Conservation (phyloP, 2,797 vertebrate genomes). For the Apogon talboti region DNA sequence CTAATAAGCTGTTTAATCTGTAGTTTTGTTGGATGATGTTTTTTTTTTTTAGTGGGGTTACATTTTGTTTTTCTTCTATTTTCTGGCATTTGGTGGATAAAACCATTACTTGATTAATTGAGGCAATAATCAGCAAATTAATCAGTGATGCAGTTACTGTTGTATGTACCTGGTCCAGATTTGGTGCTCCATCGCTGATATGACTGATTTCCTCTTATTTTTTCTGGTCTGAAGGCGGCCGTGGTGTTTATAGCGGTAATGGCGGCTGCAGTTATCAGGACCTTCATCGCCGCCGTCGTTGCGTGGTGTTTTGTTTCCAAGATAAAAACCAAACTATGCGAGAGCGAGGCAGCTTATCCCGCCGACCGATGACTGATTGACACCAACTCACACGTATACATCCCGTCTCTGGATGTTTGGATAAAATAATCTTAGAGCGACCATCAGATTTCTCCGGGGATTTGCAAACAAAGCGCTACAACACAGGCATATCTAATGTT, state of each 20-base stretch:
- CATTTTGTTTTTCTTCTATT: too few relatives aligned
- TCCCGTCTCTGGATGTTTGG: constrained; percentile 42
- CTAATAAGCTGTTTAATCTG: too few relatives aligned
- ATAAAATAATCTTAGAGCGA: constrained; percentile 64
- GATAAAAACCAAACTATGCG: constrained; percentile 48
- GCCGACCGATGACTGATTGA: constrained; percentile 56
- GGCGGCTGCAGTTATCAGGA: constrained; percentile 49
- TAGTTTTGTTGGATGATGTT: too few relatives aligned
- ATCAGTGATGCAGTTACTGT: too few relatives aligned
- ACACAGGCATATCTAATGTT: constrained; percentile 56
- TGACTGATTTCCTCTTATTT: too few relatives aligned
- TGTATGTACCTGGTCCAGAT: too few relatives aligned
- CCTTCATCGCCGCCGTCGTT: constrained; percentile 42
- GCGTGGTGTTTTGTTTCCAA: constrained; percentile 35
- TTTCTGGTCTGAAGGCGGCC: constrained; percentile 65
- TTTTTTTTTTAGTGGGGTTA: too few relatives aligned
- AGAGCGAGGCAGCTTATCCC: constrained; percentile 30
- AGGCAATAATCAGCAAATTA: too few relatives aligned
- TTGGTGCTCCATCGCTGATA: too few relatives aligned
- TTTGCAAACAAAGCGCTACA: constrained; percentile 60
- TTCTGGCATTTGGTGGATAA: too few relatives aligned
- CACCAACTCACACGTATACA: constrained; percentile 69
- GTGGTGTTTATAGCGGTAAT: constrained; percentile 64
- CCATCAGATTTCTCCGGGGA: constrained; percentile 57
- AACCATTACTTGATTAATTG: too few relatives aligned